Percentiles rank a stretch among this genome's conserved stretches.
Conservation (phyloP, 2,113 vertebrate genomes). For the Myodes glareolus region DNA sequence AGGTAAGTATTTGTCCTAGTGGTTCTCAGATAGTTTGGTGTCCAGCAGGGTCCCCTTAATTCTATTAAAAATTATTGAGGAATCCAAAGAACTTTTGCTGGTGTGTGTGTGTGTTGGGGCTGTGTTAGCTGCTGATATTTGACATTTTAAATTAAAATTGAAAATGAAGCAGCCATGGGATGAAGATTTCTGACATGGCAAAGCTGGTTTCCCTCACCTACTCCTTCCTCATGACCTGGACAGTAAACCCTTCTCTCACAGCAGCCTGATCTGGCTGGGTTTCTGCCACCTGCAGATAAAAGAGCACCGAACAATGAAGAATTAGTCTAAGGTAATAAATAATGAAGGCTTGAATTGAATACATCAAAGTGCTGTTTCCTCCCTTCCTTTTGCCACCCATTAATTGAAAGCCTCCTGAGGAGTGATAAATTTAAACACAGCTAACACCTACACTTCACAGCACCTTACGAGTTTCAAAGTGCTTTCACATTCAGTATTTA, state of each 20-base stretch:
- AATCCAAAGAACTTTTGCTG: constrained; percentile 21
- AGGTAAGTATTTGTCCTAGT: not conserved
- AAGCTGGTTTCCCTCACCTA: not conserved
- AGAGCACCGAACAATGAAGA: constrained; percentile 10
- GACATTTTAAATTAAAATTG: constrained; percentile 50
- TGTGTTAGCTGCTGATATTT: not conserved
- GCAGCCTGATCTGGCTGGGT: not conserved
- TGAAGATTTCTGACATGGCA: not conserved
- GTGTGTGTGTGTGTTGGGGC: not conserved
- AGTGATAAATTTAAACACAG: not conserved
- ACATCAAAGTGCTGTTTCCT: constrained; percentile 8
- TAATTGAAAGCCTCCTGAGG: not conserved
- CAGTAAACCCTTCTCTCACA: not conserved
- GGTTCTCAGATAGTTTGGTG: constrained; percentile 18
- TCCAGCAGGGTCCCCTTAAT: not conserved
- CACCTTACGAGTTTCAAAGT: constrained; percentile 5
- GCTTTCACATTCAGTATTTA: constrained; percentile 41
- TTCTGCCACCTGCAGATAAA: constrained; percentile 25
- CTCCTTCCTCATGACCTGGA: not conserved
- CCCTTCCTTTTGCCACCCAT: not conserved
- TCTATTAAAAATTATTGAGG: constrained; percentile 26
- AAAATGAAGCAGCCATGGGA: not conserved
- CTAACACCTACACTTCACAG: not conserved
- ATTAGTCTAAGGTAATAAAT: not conserved
- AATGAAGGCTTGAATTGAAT: not conserved